Base-by-base conservation (phyloP, 2,888 invertebrate species). In the Ectropis crepuscularia region DNA sequence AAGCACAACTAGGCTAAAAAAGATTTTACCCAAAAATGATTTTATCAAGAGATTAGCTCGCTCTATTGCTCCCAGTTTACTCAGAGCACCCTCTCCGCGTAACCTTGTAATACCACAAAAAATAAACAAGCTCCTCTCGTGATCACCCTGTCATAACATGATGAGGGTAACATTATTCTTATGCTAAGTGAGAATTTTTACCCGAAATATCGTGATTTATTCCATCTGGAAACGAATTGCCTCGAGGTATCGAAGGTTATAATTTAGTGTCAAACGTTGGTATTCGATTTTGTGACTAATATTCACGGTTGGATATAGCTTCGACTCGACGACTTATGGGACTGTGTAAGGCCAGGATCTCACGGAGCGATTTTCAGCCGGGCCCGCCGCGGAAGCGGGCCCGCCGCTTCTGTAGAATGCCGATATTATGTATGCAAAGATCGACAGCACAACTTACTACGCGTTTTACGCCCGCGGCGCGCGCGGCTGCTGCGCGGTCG, bases 241-340 rank as follows among this genome's bases (percentile, higher is more conserved):
- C 75, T 66, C 72, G 69, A 78, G 74, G 79, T 77, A 79, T 79
- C 74, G 71, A 71, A 70, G 68, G 69, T 72, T 76, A 81, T 82
- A 79, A 83, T 81, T 82, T 81, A 81, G 74, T 70, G 79, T 76
- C 76, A 73, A 80, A 74, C 75, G 78, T 80, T 80, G 81, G 81
- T 81, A 83, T 83, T 85, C 80, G 81, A 83, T 84, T 83, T 83
- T 81, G 80, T 80, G 77, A 80, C 78, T 83, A 81, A 85, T 84
- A 84, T 85, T 79, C 72, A 67, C 68, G 68, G 68, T 70, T 75
- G 75, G 80, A 80, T 76, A 64, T 70, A 73, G 73, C 74, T 75
- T 76, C 78, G 77, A 80, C 75, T 74, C 70, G 72, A 71, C 74
- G 80, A 81, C 74, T 77, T 58, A 67, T 65, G 57, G 58, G 75